Base-by-base conservation (phyloP, 1,140 invertebrate genomes). In the Listronotus bonariensis region DNA sequence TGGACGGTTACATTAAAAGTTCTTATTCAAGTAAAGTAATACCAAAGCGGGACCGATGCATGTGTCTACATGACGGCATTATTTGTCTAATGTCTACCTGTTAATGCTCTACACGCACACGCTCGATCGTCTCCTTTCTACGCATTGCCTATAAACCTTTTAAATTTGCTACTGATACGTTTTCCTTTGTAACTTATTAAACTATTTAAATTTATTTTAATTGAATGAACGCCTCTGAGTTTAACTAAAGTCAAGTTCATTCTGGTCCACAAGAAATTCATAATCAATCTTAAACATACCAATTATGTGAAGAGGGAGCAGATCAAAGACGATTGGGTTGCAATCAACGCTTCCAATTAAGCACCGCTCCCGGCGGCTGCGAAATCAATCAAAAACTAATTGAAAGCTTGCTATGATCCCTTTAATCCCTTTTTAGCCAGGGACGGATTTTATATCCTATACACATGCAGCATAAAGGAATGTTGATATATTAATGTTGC, bases 301-400 rank as follows among this genome's bases (percentile, higher is more conserved):
- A 77, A 77, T 77, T 77, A 77, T 74, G 68, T 69, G 67, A 64
- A 65, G 68, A 72, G 72, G 62, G 68, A 72, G 74, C 73, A 74
- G 72, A 74, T 76, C 75, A 77, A 77, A 77, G 72, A 70, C 67
- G 65, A 72, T 70, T 69, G 67, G 68, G 67, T 72, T 69, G 74
- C 73, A 77, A 77, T 77, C 76, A 77, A 77, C 74, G 76, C 74
- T 76, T 71, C 71, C 76, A 77, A 77, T 77, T 77, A 77, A 77
- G 70, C 71, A 68, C 59, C 71, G 71, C 73, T 75, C 71, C 72
- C 71, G 68, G 70, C 68, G 71, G 72, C 71, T 72, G 69, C 73
- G 70, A 76, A 77, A 76, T 77, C 74, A 75, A 77, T 77, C 73
- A 77, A 77, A 77, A 77, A 75, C 76, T 77, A 77, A 77, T 77